Evolutionary conservation across 2,113 vertebrate genomes (phyloP).

Genomic region (Cyanoramphus novaezelandiae): DNA sequence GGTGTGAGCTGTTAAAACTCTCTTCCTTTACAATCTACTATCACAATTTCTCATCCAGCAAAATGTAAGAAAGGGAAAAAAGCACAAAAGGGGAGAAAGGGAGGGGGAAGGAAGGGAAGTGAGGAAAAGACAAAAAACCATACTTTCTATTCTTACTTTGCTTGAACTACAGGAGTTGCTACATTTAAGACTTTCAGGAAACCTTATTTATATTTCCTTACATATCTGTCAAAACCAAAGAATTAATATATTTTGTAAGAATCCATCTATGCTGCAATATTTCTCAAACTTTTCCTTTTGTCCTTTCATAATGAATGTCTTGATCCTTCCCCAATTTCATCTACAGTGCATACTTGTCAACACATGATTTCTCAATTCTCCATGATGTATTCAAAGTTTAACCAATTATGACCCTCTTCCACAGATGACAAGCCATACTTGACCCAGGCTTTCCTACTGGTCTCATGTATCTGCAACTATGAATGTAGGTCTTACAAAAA

Average conservation of each 20-base stretch:
- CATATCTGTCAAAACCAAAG: not conserved
- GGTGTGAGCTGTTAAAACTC: not conserved
- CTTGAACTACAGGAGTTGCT: not conserved
- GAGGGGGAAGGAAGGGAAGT: not conserved
- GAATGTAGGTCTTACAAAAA: not conserved
- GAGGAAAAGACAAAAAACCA: not conserved
- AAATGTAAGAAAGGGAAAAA: not conserved
- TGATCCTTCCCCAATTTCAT: not conserved
- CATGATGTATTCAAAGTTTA: not conserved
- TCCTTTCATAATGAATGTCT: not conserved
- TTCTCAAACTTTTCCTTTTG: not conserved
- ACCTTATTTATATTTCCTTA: not conserved
- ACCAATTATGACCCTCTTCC: rapidly evolving
- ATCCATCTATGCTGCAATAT: not conserved
- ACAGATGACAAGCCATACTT: not conserved
- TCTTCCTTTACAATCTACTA: not conserved
- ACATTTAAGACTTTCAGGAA: not conserved
- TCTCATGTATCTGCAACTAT: not conserved
- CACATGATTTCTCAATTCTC: not conserved
- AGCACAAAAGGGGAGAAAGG: not conserved
- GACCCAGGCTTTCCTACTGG: not conserved
- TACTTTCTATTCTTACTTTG: not conserved
- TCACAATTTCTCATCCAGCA: not conserved
- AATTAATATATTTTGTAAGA: not conserved
- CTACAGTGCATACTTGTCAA: rapidly evolving